Conservation (phyloP, 2,113 vertebrate species). For the Tetrax tetrax region DNA sequence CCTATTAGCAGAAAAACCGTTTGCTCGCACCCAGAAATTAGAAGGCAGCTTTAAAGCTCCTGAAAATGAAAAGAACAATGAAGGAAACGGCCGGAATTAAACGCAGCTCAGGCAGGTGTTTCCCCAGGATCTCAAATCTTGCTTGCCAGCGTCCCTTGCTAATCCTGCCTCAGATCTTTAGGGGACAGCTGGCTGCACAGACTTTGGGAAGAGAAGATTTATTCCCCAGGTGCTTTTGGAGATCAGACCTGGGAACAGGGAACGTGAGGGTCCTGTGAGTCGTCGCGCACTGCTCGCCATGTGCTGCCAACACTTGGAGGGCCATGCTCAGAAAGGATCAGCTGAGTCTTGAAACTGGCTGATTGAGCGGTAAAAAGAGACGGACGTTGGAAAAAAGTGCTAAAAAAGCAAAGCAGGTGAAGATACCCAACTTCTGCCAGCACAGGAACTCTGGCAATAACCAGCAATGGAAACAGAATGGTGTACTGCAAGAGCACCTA, state of each 20-base stretch:
- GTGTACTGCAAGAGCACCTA: background rate
- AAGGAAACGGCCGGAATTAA: background rate
- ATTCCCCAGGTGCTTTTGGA: background rate
- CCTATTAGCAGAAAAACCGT: background rate
- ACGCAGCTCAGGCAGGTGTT: background rate
- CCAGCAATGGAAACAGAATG: background rate
- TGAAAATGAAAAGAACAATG: background rate
- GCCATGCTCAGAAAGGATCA: background rate
- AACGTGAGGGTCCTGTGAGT: background rate
- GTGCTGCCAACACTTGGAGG: background rate
- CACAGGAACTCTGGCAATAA: background rate
- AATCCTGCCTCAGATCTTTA: background rate
- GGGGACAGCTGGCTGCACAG: background rate
- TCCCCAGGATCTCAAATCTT: background rate
- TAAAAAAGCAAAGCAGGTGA: background rate
- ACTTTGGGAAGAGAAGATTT: background rate
- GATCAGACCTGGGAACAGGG: background rate
- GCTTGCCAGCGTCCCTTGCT: background rate
- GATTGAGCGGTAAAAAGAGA: background rate
- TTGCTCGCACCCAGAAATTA: background rate
- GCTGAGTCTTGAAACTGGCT: background rate
- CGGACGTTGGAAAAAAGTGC: background rate
- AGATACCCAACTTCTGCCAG: background rate
- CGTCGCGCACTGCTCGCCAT: background rate
- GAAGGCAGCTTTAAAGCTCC: background rate